A percentile compares a stretch with the other conserved stretches of the same genome.
Conservation (phyloP, 2,797 vertebrate genomes). For the Enteromius trimaculatus region DNA sequence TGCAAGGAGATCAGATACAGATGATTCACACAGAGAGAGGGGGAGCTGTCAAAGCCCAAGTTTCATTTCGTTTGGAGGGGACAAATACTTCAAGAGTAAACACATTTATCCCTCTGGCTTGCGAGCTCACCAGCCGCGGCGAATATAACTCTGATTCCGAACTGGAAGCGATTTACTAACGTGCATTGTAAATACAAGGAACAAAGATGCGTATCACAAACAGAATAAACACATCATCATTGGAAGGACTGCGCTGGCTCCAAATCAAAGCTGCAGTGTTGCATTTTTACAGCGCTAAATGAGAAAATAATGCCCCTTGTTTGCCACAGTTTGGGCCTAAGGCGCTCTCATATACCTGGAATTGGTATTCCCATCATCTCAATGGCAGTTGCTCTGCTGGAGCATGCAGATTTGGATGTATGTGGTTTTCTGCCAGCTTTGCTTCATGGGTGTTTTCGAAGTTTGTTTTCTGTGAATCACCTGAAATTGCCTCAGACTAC, state of each 20-base stretch:
- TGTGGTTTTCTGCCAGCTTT: background rate
- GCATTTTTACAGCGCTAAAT: background rate
- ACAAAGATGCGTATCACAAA: conserved; percentile 5
- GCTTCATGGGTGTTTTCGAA: background rate
- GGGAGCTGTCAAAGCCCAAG: conserved; percentile 79
- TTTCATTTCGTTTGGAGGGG: conserved; percentile 82
- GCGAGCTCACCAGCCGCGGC: background rate
- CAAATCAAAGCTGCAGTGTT: conserved; percentile 4
- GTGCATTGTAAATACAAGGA: conserved; percentile 31
- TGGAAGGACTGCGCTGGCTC: background rate
- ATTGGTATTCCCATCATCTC: background rate
- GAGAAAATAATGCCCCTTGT: conserved; percentile 8
- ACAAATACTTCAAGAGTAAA: conserved; percentile 69
- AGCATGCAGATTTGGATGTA: background rate
- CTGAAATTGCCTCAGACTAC: background rate
- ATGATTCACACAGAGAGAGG: conserved; percentile 82
- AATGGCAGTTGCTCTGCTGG: background rate
- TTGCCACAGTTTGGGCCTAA: background rate
- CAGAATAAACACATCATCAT: background rate
- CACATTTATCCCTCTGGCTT: conserved; percentile 49
- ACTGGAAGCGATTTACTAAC: conserved; percentile 43
- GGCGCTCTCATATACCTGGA: background rate
- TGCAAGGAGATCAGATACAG: conserved; percentile 85
- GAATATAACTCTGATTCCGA: conserved; percentile 24
- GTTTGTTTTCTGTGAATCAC: background rate